Evolutionary conservation across 1,140 invertebrate species (phyloP).

Genomic region (Drosophila gunungcola): DNA sequence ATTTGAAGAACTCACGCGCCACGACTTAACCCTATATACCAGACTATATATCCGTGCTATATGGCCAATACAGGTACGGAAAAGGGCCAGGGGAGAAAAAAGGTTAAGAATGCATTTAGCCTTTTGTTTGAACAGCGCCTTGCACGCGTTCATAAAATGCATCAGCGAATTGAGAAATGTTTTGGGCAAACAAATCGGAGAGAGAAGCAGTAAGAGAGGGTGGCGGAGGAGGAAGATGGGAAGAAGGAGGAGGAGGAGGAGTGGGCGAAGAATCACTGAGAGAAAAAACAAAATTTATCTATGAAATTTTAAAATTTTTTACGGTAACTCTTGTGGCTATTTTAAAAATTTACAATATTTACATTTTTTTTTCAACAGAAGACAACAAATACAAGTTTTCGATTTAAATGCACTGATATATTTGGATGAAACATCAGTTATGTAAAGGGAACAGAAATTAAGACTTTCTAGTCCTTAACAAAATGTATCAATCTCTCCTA

Average conservation of each 20-base stretch:
- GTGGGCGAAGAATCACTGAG: conserved; percentile 1
- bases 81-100: conserved; percentile 43
- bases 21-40: conserved; percentile 65
- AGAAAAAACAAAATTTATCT: background rate
- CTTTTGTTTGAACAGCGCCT: conserved; percentile 63
- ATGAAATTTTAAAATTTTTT: no score
- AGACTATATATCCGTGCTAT: conserved; percentile 18
- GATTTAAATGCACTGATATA: no score
- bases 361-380: no score
- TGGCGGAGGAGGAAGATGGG: conserved; percentile 3
- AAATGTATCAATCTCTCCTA: no score
- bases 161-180: conserved; percentile 81
- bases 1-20: conserved; percentile 70
- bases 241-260: background rate
- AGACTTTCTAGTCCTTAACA: no score
- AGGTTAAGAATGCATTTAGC: conserved; percentile 76
- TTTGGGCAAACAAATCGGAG: conserved; percentile 66
- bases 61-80: conserved; percentile 37
- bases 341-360: no score
- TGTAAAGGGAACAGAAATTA: no score
- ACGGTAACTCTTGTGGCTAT: no score
- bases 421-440: no score
- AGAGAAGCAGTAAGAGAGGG: conserved; percentile 27
- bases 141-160: conserved; percentile 81
- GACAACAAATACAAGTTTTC: no score